A percentile compares a stretch with the other conserved stretches of the same genome.
Conservation (phyloP, 2,113 vertebrate species). For the Elachura formosa region DNA sequence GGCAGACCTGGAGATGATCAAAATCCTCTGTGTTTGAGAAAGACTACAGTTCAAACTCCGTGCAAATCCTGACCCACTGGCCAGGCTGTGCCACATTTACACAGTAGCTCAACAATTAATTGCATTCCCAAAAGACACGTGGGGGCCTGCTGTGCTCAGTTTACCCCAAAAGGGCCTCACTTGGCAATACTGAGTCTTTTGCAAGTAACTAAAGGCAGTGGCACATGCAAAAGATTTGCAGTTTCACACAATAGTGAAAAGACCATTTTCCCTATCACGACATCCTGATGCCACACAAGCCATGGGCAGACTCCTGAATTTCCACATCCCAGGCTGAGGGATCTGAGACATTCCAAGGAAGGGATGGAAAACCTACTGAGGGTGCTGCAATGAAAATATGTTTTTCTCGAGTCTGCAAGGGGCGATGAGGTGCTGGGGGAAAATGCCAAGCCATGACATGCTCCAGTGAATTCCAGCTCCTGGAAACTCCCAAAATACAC, state of each 20-base stretch:
- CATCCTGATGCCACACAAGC: not conserved
- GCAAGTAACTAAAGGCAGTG: not conserved
- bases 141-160: not conserved
- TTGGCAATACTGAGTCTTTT: not conserved
- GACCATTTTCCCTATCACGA: not conserved
- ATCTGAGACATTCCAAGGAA: not conserved
- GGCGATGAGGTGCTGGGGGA: rapidly evolving
- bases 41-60: not conserved
- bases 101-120: not conserved
- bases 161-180: not conserved
- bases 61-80: not conserved
- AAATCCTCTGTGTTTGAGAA: not conserved
- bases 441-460: not conserved
- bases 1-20: not conserved
- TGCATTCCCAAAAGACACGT: not conserved
- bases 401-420: not conserved
- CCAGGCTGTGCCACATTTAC: not conserved
- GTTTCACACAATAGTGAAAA: not conserved
- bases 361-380: not conserved
- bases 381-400: not conserved
- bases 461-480: not conserved
- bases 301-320: not conserved
- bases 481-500: not conserved
- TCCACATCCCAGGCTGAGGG: not conserved
- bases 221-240: not conserved